Percentiles rank a stretch among this genome's conserved stretches.
These are phyloP conservation scores for Neosilurus hyrtlii DNA, from an alignment of 2,797 vertebrate species.

Conservation along the genomic window DNA sequence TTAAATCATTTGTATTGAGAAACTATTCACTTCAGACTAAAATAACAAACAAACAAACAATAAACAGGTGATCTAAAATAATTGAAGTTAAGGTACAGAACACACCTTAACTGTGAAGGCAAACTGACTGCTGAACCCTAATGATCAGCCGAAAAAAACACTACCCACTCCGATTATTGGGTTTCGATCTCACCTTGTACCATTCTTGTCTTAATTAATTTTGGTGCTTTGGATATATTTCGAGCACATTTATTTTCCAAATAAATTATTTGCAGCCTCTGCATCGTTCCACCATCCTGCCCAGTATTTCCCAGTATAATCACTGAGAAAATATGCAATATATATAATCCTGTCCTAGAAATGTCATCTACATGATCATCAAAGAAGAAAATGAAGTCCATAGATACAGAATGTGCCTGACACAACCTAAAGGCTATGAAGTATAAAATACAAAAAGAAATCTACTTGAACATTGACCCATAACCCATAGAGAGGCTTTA, in stretches of 20 bases:
- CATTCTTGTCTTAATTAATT: conserved; percentile 35
- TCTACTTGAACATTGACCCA: too few species aligned
- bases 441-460: neutral
- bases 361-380: neutral
- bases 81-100: neutral
- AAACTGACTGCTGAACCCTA: neutral
- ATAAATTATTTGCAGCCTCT: too few species aligned
- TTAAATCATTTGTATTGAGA: too few species aligned
- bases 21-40: too few species aligned
- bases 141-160: conserved; percentile 13
- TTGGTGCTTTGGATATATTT: conserved; percentile 49
- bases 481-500: neutral
- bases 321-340: neutral
- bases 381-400: neutral
- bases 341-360: neutral
- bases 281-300: neutral
- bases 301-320: neutral
- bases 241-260: conserved; percentile 46
- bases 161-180: neutral
- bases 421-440: neutral
- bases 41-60: too few species aligned
- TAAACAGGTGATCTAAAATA: neutral
- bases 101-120: neutral
- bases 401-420: neutral
- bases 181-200: neutral